A percentile compares a stretch with the other conserved stretches of the same genome.
These are phyloP conservation scores for Plotosus lineatus DNA, from an alignment of 2,113 vertebrate species.

Conservation along the genomic window DNA sequence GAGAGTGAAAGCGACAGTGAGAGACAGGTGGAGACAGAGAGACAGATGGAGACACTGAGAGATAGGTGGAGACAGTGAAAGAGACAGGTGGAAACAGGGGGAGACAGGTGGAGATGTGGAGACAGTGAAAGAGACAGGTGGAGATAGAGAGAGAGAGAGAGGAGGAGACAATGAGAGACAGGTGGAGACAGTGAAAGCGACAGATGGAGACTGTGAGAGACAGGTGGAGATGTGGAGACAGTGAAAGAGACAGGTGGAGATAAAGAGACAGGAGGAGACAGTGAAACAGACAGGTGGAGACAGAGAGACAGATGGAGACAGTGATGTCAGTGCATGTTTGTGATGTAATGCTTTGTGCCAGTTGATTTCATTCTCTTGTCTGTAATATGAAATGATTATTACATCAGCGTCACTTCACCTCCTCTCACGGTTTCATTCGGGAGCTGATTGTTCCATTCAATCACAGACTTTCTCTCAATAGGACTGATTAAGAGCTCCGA, in stretches of 20 bases:
- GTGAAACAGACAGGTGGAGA: neutral
- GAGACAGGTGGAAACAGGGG: conserved; percentile 11
- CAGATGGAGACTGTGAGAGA: neutral
- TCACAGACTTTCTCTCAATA: neutral
- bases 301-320: neutral
- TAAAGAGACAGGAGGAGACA: neutral
- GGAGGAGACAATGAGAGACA: neutral
- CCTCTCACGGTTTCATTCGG: neutral
- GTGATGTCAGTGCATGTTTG: neutral
- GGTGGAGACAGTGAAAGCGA: neutral
- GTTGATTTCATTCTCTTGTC: no score
- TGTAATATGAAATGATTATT: no score
- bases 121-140: neutral
- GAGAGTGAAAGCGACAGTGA: conserved; percentile 29
- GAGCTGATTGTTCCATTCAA: neutral
- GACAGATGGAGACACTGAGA: neutral
- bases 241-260: neutral
- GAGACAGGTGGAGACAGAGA: neutral
- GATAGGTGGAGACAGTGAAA: neutral
- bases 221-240: neutral
- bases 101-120: conserved; percentile 1
- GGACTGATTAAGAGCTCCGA: neutral
- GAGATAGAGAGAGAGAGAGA: neutral
- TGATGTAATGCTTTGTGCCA: no score
- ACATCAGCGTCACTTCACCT: no score